These are phyloP conservation scores for Spongia lamella DNA, from an alignment of 37 sponge, comb jelly and placozoan genomes.

Conservation along the genomic window DNA sequence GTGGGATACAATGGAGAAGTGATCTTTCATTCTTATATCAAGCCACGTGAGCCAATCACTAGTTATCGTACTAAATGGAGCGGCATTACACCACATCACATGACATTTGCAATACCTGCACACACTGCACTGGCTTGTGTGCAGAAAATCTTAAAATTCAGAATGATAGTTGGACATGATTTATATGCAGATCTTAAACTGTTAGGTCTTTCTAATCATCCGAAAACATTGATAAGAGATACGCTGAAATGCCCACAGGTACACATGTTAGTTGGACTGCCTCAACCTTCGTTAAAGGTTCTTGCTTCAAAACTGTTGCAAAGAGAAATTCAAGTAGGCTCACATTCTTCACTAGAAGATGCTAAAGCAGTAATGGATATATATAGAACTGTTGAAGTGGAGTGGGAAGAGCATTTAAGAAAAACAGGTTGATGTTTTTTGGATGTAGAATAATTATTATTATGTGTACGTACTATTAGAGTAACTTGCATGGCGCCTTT, in stretches of 20 bases:
- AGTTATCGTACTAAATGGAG: constrained; percentile 72
- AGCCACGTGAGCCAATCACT: constrained; percentile 43
- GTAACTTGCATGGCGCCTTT: too few relatives aligned
- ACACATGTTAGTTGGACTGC: constrained; percentile 16
- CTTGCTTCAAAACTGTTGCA: constrained; percentile 40
- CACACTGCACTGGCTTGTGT: constrained; percentile 37
- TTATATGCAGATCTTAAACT: constrained; percentile 54
- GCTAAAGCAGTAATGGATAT: constrained; percentile 77
- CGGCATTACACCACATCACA: constrained; percentile 62
- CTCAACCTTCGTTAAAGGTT: constrained; percentile 57
- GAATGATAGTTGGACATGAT: constrained; percentile 76
- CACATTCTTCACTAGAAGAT: constrained; percentile 80
- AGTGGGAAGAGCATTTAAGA: constrained; percentile 52
- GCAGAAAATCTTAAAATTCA: constrained; percentile 34
- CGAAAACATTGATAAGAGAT: constrained; percentile 34
- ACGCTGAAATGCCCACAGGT: constrained; percentile 56
- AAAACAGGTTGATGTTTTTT: too few relatives aligned
- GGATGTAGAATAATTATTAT: too few relatives aligned
- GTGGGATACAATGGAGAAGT: constrained; percentile 58
- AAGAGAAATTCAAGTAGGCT: constrained; percentile 57
- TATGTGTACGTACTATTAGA: too few relatives aligned
- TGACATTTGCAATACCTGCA: constrained; percentile 52
- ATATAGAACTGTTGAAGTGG: constrained; percentile 30
- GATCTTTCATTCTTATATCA: constrained; percentile 71
- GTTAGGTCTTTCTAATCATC: constrained; percentile 30